phyloP scores from a whole-genome alignment of 2,888 invertebrate genomes.

The Globia sparganii region DNA sequence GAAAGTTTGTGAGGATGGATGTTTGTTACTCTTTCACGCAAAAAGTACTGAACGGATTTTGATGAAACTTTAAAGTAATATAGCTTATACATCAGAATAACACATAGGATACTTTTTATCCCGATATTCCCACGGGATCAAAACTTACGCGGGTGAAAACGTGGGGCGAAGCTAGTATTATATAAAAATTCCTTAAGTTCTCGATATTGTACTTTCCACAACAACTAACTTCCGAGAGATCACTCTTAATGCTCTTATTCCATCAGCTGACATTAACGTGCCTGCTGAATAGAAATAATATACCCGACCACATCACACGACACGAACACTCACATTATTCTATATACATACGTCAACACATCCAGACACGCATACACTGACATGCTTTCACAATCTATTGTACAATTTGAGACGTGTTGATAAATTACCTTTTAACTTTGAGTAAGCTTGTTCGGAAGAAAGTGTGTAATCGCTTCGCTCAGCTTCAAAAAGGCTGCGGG shows the following conservation, averaged over 20 bases:
- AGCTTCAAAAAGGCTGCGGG: slow-evolving; percentile 49
- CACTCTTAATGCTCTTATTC: slow-evolving; percentile 10
- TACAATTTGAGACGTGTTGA: slow-evolving; percentile 56
- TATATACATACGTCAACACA: slow-evolving; percentile 41
- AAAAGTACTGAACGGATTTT: no score
- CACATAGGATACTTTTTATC: no score
- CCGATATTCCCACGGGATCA: no score
- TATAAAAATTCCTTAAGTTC: no score
- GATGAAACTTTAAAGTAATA: no score
- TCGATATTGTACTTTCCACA: background rate
- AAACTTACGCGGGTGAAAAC: no score
- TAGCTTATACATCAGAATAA: no score
- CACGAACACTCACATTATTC: slow-evolving; percentile 40
- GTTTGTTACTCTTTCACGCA: no score
- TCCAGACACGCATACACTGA: background rate
- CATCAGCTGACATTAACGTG: slow-evolving; percentile 8
- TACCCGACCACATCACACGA: slow-evolving; percentile 59
- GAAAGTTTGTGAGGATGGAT: no score
- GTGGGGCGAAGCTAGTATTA: no score
- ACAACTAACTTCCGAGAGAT: background rate
- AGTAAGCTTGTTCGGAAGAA: slow-evolving; percentile 59
- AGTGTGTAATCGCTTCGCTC: slow-evolving; percentile 53
- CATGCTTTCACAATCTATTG: slow-evolving; percentile 47
- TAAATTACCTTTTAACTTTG: slow-evolving; percentile 66
- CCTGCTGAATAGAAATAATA: slow-evolving; percentile 16